Conservation (phyloP, 2,797 vertebrate genomes). For the Chelon auratus region DNA sequence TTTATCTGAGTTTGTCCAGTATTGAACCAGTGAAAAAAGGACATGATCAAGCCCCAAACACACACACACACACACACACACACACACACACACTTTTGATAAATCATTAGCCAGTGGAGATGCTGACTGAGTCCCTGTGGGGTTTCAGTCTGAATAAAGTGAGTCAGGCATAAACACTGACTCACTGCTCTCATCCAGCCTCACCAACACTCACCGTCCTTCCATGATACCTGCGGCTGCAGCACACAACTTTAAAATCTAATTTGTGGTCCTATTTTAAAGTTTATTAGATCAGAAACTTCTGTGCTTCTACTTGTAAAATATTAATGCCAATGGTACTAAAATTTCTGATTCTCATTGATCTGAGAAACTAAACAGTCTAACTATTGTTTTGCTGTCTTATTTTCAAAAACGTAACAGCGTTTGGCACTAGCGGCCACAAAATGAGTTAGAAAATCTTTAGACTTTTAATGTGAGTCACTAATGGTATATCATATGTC, state of each 20-base stretch:
- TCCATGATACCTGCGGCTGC: conserved; percentile 15
- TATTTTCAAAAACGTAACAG: neutral
- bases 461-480: too few species aligned
- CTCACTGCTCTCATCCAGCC: conserved; percentile 34
- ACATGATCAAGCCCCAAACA: conserved; percentile 4
- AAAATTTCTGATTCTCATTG: neutral
- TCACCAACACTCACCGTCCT: neutral
- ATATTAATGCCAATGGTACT: neutral
- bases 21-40: conserved; percentile 15
- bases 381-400: neutral
- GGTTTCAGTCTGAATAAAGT: conserved; percentile 41
- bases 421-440: neutral
- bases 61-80: neutral
- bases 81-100: conserved; percentile 18
- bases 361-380: neutral
- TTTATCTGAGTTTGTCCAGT: conserved; percentile 21
- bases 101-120: conserved; percentile 47
- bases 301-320: neutral
- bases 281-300: neutral
- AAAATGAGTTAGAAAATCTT: too few species aligned
- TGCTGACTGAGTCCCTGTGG: conserved; percentile 42
- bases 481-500: too few species aligned
- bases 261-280: neutral
- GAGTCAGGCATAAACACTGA: conserved; percentile 58
- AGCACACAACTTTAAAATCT: neutral